These are phyloP conservation scores for Leistus spinibarbis DNA, from an alignment of 2,888 invertebrate species.

Conservation along the genomic window DNA sequence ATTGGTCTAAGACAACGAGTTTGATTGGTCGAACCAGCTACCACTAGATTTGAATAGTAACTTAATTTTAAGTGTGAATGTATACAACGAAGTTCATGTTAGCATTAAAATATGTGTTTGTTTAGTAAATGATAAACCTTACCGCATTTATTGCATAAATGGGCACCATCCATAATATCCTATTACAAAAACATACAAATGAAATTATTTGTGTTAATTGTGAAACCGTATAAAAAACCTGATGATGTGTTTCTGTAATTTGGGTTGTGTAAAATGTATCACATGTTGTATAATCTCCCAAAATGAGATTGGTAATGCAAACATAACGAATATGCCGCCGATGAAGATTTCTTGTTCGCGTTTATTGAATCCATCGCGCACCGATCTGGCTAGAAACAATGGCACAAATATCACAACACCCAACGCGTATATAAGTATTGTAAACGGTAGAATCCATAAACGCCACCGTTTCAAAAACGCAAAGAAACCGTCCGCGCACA, in stretches of 20 bases:
- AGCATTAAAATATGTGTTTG: neutral
- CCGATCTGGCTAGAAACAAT: conserved; percentile 78
- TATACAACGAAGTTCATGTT: neutral
- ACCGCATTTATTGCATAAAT: conserved; percentile 94
- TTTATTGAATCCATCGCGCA: conserved; percentile 77
- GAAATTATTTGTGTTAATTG: conserved; percentile 9
- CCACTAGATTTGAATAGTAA: neutral
- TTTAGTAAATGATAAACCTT: conserved; percentile 55
- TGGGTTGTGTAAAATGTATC: conserved; percentile 90
- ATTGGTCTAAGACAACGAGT: neutral
- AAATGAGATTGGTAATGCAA: conserved; percentile 89
- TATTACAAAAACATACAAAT: conserved; percentile 56
- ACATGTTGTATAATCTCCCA: conserved; percentile 96
- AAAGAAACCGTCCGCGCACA: conserved; percentile 51
- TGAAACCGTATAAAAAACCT: conserved; percentile 61
- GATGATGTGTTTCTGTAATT: conserved; percentile 91
- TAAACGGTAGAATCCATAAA: conserved; percentile 87
- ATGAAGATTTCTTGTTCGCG: conserved; percentile 82
- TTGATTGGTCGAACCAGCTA: neutral
- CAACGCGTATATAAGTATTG: conserved; percentile 79
- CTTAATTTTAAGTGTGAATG: neutral
- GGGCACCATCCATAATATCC: conserved; percentile 97
- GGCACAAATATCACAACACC: conserved; percentile 85
- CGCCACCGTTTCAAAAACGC: conserved; percentile 69
- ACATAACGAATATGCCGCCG: conserved; percentile 88